Conservation (phyloP, 1,140 invertebrate species). For the Aphidius gifuensis region DNA sequence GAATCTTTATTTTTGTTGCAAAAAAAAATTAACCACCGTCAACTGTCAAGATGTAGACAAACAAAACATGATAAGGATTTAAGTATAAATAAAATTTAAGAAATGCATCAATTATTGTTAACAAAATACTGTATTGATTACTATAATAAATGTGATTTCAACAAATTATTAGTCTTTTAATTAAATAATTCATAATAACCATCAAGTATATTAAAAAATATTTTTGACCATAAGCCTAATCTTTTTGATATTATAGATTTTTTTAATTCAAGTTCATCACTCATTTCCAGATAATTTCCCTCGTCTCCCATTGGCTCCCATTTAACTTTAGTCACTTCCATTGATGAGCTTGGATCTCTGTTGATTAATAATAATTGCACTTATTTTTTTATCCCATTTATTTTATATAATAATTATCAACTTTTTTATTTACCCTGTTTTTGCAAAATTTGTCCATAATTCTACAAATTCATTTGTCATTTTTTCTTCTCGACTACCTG, state of each 20-base stretch:
- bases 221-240: constrained; percentile 45
- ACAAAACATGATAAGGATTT: no score
- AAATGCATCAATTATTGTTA: no score
- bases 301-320: constrained; percentile 50
- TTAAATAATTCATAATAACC: constrained; percentile 29
- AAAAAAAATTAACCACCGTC: no score
- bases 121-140: no score
- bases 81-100: no score
- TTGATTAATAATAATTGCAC: not conserved
- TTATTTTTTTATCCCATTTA: no score
- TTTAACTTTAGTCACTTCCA: constrained; percentile 40
- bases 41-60: no score
- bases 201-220: constrained; percentile 35
- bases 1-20: no score
- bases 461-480: constrained; percentile 48
- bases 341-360: constrained; percentile 54
- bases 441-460: constrained; percentile 57
- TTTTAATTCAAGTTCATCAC: constrained; percentile 44
- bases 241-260: constrained; percentile 44
- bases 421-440: constrained; percentile 48
- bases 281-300: constrained; percentile 51
- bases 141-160: no score
- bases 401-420: not conserved
- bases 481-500: constrained; percentile 32
- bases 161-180: no score